Conservation (phyloP, 2,888 invertebrate genomes). For the Neelides folsomi region DNA sequence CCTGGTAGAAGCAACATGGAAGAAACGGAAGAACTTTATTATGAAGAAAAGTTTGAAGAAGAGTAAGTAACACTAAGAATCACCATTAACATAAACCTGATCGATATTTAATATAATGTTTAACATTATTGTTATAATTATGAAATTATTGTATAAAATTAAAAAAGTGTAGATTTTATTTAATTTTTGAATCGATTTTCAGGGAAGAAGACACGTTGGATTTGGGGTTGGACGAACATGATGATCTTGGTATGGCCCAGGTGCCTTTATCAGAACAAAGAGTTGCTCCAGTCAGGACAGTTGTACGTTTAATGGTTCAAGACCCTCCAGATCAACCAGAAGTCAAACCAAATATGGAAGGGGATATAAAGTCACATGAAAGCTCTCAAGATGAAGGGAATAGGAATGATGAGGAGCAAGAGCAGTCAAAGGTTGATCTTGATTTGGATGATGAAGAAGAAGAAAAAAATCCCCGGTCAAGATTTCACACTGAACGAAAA, state of each 20-base stretch:
- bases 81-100: neutral
- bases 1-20: neutral
- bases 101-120: neutral
- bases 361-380: too few species aligned
- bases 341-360: neutral
- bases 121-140: too few species aligned
- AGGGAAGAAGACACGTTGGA: conserved; percentile 21
- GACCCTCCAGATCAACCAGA: conserved; percentile 4
- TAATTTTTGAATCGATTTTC: neutral
- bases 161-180: too few species aligned
- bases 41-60: neutral
- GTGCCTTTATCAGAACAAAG: neutral
- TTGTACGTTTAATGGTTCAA: neutral
- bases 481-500: conserved; percentile 29
- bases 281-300: conserved; percentile 11
- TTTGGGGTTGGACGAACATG: conserved; percentile 19
- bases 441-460: conserved; percentile 21
- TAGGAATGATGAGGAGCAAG: conserved; percentile 1
- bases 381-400: neutral
- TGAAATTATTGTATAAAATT: too few species aligned
- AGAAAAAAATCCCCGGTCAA: conserved; percentile 16
- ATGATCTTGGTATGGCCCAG: conserved; percentile 4
- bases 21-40: neutral
- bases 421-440: too few species aligned
- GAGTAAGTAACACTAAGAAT: too few species aligned